Evolutionary conservation across 2,113 vertebrate species (phyloP).

Genomic region (Microtus montanus): DNA sequence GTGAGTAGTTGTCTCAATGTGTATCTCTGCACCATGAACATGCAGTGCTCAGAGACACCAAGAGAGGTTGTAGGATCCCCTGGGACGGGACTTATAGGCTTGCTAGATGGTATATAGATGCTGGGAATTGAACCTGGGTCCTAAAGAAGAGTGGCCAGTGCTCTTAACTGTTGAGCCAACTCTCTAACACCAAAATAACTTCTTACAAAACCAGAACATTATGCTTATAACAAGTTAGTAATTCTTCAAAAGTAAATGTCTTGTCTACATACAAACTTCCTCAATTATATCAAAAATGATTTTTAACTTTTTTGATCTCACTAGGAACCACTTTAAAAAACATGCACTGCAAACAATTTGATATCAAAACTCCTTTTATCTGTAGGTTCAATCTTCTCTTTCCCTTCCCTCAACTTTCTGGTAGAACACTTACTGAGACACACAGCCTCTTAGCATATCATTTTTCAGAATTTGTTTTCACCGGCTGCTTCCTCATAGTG

Average conservation of each 20-base stretch:
- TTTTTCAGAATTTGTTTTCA: not conserved
- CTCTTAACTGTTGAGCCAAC: not conserved
- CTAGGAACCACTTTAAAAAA: not conserved
- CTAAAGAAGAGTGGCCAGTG: not conserved
- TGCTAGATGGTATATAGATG: not conserved
- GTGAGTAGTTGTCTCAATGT: not conserved
- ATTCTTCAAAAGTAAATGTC: slow-evolving; percentile 24
- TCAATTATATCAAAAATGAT: not conserved
- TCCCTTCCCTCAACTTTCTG: not conserved
- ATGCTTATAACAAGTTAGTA: not conserved
- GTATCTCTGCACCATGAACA: not conserved
- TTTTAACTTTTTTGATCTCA: slow-evolving; percentile 28
- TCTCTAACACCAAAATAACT: not conserved
- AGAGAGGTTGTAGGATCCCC: not conserved
- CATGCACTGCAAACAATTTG: not conserved
- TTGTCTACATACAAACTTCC: not conserved
- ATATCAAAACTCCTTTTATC: not conserved
- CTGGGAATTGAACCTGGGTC: not conserved
- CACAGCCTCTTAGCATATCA: not conserved
- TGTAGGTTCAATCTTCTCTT: not conserved
- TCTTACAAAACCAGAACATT: not conserved
- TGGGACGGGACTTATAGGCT: not conserved
- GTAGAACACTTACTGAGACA: not conserved
- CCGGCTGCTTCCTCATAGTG: not conserved
- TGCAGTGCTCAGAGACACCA: not conserved